Conservation (phyloP, 2,113 vertebrate genomes). For the Clarias magur region DNA sequence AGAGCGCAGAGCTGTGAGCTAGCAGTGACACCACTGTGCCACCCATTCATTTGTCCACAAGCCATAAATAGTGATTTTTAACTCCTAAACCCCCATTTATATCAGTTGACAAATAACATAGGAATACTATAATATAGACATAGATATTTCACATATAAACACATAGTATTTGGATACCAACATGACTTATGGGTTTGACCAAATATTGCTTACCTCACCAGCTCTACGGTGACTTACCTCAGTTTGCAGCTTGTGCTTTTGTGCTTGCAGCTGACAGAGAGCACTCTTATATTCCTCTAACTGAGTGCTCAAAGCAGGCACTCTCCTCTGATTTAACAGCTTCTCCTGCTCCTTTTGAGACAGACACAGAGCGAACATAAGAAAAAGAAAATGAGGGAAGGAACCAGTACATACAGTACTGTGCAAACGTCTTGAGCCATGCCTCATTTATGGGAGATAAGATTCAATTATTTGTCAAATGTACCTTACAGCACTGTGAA, state of each 20-base stretch:
- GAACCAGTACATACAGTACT: too few relatives aligned
- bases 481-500: too few relatives aligned
- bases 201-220: neutral
- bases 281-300: constrained; percentile 86
- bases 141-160: neutral
- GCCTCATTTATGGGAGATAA: too few relatives aligned
- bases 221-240: constrained; percentile 79
- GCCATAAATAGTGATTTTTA: neutral
- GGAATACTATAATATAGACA: too few relatives aligned
- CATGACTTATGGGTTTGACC: neutral
- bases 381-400: neutral
- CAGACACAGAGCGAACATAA: neutral
- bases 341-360: constrained; percentile 79
- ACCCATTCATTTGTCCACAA: neutral
- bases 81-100: neutral
- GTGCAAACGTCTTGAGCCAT: too few relatives aligned
- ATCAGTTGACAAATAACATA: too few relatives aligned
- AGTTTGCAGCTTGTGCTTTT: constrained; percentile 82
- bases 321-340: constrained; percentile 78
- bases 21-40: neutral
- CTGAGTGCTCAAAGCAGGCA: constrained; percentile 79
- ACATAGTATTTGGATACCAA: neutral
- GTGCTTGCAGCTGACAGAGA: constrained; percentile 83
- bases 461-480: too few relatives aligned
- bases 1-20: neutral